Evolutionary conservation across 2,888 invertebrate species (phyloP), one percentile per base, ranked within the genome.

Genomic region (Zygogramma bicolorata): DNA sequence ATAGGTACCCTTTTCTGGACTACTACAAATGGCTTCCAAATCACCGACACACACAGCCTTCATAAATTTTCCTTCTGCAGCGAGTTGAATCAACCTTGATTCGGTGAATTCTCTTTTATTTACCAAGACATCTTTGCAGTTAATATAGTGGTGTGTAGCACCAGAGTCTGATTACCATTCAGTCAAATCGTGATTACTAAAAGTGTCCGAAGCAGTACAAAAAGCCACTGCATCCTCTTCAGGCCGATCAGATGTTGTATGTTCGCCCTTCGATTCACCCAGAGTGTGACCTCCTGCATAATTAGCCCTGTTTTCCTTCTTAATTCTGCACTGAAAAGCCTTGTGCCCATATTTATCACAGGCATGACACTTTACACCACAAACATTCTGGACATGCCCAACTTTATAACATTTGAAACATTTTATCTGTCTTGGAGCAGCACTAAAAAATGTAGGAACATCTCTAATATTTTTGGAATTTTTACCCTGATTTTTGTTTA

Each of bases 41-140:
- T 75, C 68, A 31, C 68, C 71, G n/a, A 27, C 13, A 69, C 73
- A 68, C 1, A 66, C 66, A 22, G 75, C 75, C 8, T 42, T 49
- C 71, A 75, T 75, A 34, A 46, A 62, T 27, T 75, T 71, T n/a
- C 75, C 73, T 49, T 71, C 58, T 59, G 72, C 69, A 38, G 71
- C 75, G 15, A 75, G 25, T 42, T 75, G 73, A 8, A 74, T 68
- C 62, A 18, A 8, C 42, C 22, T 75, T 29, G 59, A 70, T 68
- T 67, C 65, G 25, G 40, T n/a, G 27, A 75, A 73, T n/a, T 34
- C 13, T 29, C 31, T 34, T 27, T 65, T 68, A 46, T 71, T 69
- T 18, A 67, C 22, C 31, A 68, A 65, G 0, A 66, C n/a, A 10
- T 71, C 13, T 40, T 72, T 67, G 20, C 13, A 7, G 13, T 65